Evolutionary conservation across 2,113 vertebrate species (phyloP).

Genomic region (Peucedramus taeniatus): DNA sequence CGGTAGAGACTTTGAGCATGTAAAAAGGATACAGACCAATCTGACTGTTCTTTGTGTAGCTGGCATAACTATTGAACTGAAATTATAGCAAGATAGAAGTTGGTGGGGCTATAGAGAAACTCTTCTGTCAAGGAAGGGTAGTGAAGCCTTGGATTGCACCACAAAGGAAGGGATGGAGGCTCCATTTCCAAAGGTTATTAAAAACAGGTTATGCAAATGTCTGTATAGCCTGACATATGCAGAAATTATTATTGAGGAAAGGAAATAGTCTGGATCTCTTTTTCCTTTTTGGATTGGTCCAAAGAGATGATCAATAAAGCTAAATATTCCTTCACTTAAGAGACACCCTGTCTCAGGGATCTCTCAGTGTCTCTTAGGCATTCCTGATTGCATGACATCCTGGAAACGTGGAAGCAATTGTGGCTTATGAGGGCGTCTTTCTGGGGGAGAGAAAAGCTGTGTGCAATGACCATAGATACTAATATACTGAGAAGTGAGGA

Average conservation of each 20-base stretch:
- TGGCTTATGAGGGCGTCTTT: not conserved
- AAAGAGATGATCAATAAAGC: not conserved
- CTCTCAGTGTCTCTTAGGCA: not conserved
- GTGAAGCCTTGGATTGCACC: not conserved
- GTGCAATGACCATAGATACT: not conserved
- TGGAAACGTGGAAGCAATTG: not conserved
- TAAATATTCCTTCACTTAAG: not conserved
- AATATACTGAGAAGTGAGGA: not conserved
- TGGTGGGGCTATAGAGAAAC: not conserved
- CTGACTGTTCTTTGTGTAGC: not conserved
- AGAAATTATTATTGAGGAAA: not conserved
- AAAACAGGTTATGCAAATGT: not conserved
- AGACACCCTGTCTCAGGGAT: not conserved
- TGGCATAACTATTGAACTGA: not conserved
- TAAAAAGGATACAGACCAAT: not conserved
- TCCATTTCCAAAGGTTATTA: not conserved
- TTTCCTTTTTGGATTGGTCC: not conserved
- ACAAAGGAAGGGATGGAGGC: not conserved
- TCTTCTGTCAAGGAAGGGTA: not conserved
- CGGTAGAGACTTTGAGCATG: rapidly evolving
- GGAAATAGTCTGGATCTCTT: not conserved
- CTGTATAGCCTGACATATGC: not conserved
- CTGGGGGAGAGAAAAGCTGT: rapidly evolving
- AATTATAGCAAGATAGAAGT: not conserved
- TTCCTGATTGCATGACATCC: rapidly evolving